Percentiles rank a stretch among this genome's conserved stretches.
Conservation (phyloP, 64 coral and sea anemone genomes). For the Stichodactyla mertensii region DNA sequence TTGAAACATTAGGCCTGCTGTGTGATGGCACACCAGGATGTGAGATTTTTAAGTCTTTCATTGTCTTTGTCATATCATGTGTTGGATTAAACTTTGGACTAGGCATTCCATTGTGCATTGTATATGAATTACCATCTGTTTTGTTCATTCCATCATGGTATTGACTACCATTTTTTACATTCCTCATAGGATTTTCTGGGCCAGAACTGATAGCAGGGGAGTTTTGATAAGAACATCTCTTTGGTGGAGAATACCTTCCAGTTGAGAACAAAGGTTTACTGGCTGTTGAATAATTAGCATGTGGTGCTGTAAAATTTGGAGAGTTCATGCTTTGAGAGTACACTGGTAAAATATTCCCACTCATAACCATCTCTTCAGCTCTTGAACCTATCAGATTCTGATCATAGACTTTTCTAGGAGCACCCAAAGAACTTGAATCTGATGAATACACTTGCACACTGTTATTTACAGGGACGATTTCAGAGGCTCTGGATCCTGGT, state of each 20-base stretch:
- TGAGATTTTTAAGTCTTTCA: not conserved
- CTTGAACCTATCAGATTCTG: not conserved
- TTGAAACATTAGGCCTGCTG: not conserved
- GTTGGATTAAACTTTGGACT: not conserved
- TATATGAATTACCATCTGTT: not conserved
- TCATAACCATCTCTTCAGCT: not conserved
- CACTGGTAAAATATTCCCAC: too few species aligned
- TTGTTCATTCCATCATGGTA: not conserved
- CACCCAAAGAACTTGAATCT: not conserved
- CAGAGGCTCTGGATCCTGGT: not conserved
- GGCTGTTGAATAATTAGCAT: not conserved
- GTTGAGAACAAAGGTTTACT: not conserved
- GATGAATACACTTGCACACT: not conserved
- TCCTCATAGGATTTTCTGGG: not conserved
- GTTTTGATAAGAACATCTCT: not conserved
- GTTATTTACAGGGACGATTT: not conserved
- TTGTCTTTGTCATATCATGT: not conserved
- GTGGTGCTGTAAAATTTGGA: not conserved
- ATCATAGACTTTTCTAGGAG: not conserved
- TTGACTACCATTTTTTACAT: not conserved
- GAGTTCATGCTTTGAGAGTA: not conserved
- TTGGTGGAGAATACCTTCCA: not conserved
- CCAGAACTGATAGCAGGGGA: not conserved
- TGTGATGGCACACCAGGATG: not conserved
- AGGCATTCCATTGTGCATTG: not conserved